A percentile compares a stretch with the other conserved stretches of the same genome.
phyloP scores from a whole-genome alignment of 2,797 vertebrate species.

The Danio choprae region DNA sequence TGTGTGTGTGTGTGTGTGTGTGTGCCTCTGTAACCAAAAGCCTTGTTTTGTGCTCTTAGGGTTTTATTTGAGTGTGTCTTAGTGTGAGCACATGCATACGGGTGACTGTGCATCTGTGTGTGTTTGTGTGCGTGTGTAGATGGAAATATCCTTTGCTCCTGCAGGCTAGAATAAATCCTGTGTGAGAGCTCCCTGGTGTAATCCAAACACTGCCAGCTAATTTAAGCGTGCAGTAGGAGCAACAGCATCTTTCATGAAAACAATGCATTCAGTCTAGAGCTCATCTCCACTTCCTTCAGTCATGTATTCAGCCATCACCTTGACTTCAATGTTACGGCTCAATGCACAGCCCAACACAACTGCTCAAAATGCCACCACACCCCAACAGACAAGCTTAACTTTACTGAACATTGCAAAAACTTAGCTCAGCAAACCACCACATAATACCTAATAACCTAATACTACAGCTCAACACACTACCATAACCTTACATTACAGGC shows the following conservation, averaged over 20 bases:
- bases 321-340: constrained; percentile 12
- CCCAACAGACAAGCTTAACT: background rate
- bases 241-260: constrained; percentile 80
- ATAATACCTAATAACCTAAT: too few relatives aligned
- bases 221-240: constrained; percentile 79
- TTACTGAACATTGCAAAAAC: too few relatives aligned
- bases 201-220: constrained; percentile 86
- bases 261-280: constrained; percentile 68
- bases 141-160: constrained; percentile 77
- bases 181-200: constrained; percentile 80
- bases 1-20: constrained; percentile 25
- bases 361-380: background rate
- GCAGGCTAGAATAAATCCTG: constrained; percentile 78
- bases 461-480: too few relatives aligned
- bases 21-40: constrained; percentile 5
- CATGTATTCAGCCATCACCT: constrained; percentile 19
- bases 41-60: constrained; percentile 13
- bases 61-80: constrained; percentile 25
- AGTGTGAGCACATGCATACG: background rate
- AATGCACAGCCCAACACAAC: constrained; percentile 14
- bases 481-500: too few relatives aligned
- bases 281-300: constrained; percentile 45
- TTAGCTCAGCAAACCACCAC: too few relatives aligned
- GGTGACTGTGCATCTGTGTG: constrained; percentile 42
- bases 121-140: constrained; percentile 59